Evolutionary conservation across 2,888 invertebrate genomes (phyloP).

Genomic region (Ommatoiulus sabulosus): DNA sequence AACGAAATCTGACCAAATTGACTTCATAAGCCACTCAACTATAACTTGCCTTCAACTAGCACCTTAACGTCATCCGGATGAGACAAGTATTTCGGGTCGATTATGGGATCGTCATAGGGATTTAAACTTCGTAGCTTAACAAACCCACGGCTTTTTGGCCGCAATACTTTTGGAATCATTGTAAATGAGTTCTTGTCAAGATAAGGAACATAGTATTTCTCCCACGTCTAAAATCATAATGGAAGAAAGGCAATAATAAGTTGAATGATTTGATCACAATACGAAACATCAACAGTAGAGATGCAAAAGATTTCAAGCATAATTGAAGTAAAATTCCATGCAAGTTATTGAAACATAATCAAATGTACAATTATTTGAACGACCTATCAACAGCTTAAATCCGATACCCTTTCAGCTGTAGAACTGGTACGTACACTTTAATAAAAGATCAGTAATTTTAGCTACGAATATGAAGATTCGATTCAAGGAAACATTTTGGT

Average conservation of each 20-base stretch:
- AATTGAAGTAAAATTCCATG: not conserved
- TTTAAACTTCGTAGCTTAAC: slow-evolving; percentile 81
- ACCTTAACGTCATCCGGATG: slow-evolving; percentile 82
- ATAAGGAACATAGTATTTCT: slow-evolving; percentile 75
- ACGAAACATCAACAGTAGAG: too few relatives aligned
- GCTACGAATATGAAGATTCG: too few relatives aligned
- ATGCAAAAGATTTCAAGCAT: not conserved
- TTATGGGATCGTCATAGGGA: slow-evolving; percentile 87
- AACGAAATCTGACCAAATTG: not conserved
- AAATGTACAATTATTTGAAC: too few relatives aligned
- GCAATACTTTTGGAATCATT: slow-evolving; percentile 79
- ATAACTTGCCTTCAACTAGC: slow-evolving; percentile 77
- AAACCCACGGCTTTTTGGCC: slow-evolving; percentile 80
- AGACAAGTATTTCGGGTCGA: slow-evolving; percentile 92
- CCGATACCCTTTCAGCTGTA: too few relatives aligned
- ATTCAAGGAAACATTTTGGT: too few relatives aligned
- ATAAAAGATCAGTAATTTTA: too few relatives aligned
- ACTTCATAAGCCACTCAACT: not conserved
- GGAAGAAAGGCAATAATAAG: not conserved
- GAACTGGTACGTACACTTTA: too few relatives aligned
- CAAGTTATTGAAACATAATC: not conserved
- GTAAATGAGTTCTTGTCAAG: slow-evolving; percentile 78
- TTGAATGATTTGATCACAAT: too few relatives aligned
- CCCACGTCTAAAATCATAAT: slow-evolving; percentile 62
- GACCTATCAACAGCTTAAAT: too few relatives aligned